Conservation (phyloP, 2,888 invertebrate genomes). For the Anthophora plumipes region DNA sequence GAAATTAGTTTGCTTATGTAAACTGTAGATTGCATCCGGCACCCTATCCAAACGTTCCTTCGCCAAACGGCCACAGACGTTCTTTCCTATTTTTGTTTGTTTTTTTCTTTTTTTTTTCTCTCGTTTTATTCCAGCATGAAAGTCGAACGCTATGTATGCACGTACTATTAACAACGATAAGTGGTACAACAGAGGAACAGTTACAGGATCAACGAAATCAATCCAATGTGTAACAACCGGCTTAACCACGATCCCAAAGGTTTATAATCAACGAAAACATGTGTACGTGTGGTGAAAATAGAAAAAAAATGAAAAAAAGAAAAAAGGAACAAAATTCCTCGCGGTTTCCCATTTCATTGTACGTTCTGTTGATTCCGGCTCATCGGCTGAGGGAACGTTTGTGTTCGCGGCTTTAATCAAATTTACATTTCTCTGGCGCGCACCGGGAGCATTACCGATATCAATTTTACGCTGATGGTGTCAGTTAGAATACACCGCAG, state of each 20-base stretch:
- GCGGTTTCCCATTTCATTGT: constrained; percentile 39
- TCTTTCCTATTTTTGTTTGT: not conserved
- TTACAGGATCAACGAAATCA: constrained; percentile 22
- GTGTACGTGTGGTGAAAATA: not conserved
- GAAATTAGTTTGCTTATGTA: constrained; percentile 40
- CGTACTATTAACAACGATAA: constrained; percentile 23
- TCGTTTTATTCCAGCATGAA: not conserved
- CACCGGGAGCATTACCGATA: constrained; percentile 39
- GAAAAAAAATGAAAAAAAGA: constrained; percentile 1
- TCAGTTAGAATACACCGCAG: constrained; percentile 9
- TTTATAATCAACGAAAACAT: constrained; percentile 34
- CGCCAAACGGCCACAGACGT: constrained; percentile 17
- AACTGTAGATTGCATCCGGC: constrained; percentile 9
- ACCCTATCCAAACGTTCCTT: not conserved
- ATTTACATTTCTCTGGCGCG: constrained; percentile 57
- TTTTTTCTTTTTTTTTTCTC: not conserved
- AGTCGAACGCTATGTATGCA: no score
- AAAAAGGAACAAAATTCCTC: no score
- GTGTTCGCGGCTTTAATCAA: constrained; percentile 56
- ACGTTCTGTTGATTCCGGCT: constrained; percentile 18
- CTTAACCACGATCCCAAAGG: constrained; percentile 33
- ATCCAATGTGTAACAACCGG: constrained; percentile 37
- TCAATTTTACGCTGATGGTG: constrained; percentile 44
- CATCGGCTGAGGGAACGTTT: constrained; percentile 21
- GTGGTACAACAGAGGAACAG: not conserved